These are phyloP conservation scores for Panthera tigris DNA, from an alignment of 2,113 vertebrate species.

Conservation along the genomic window DNA sequence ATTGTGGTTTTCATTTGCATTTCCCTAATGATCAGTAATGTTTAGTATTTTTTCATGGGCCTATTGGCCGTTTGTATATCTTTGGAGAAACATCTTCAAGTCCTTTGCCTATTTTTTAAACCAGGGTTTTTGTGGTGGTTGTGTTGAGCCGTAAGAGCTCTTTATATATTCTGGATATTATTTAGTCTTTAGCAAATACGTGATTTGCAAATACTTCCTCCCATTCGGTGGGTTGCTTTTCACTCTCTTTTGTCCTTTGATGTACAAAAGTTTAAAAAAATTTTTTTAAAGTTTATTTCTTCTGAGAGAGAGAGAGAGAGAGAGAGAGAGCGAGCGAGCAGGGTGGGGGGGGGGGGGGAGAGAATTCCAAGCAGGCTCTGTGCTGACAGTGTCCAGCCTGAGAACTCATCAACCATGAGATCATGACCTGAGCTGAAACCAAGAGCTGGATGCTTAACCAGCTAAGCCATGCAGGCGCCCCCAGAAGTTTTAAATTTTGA, in stretches of 20 bases:
- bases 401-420: too few relatives aligned
- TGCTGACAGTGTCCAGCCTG: too few relatives aligned
- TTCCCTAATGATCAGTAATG: neutral
- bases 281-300: too few relatives aligned
- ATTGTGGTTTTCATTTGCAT: neutral
- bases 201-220: conserved; percentile 14
- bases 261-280: neutral
- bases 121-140: neutral
- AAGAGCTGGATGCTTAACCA: too few relatives aligned
- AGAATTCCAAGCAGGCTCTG: too few relatives aligned
- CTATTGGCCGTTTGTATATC: neutral
- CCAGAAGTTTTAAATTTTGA: neutral
- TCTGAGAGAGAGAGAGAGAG: too few relatives aligned
- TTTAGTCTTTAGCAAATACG: neutral
- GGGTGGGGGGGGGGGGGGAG: too few relatives aligned
- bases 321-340: too few relatives aligned
- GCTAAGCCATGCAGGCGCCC: too few relatives aligned
- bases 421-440: too few relatives aligned
- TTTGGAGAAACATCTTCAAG: neutral
- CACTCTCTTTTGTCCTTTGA: neutral
- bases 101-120: neutral
- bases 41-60: neutral
- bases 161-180: neutral
- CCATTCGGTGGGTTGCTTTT: neutral
- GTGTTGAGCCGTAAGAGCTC: neutral